Evolutionary conservation across 2,113 vertebrate species (phyloP).

Genomic region (Psittacula cyanocephala): DNA sequence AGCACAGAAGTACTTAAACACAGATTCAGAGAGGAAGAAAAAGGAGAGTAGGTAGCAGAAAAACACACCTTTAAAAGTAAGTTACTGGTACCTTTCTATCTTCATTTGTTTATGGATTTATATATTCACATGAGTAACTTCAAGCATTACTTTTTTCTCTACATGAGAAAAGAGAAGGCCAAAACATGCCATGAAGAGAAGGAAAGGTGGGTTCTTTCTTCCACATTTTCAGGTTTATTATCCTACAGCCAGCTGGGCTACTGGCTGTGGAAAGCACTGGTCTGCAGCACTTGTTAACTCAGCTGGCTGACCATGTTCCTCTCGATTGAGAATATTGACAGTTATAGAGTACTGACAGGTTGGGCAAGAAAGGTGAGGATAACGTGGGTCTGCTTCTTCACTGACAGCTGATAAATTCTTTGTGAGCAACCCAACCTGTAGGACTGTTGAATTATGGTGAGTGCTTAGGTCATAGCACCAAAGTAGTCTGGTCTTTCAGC

Average conservation of each 20-base stretch:
- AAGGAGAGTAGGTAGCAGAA: background rate
- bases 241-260: background rate
- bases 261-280: background rate
- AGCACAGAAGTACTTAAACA: background rate
- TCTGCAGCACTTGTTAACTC: background rate
- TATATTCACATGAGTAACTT: background rate
- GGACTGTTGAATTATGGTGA: background rate
- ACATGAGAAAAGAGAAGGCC: background rate
- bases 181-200: background rate
- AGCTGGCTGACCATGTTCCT: rapidly evolving
- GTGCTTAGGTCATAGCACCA: background rate
- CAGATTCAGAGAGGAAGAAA: background rate
- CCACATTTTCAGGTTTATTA: background rate
- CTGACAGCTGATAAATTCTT: background rate
- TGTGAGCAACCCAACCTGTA: background rate
- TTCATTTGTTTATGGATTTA: background rate
- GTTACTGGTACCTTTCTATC: background rate
- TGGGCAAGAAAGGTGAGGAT: background rate
- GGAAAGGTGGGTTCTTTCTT: background rate
- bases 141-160: background rate
- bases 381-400: background rate
- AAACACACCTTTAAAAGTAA: background rate
- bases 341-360: background rate
- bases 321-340: background rate
- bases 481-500: background rate